A percentile compares a stretch with the other conserved stretches of the same genome.
phyloP scores from a whole-genome alignment of 2,888 invertebrate species.

The Cosmopolites sordidus region DNA sequence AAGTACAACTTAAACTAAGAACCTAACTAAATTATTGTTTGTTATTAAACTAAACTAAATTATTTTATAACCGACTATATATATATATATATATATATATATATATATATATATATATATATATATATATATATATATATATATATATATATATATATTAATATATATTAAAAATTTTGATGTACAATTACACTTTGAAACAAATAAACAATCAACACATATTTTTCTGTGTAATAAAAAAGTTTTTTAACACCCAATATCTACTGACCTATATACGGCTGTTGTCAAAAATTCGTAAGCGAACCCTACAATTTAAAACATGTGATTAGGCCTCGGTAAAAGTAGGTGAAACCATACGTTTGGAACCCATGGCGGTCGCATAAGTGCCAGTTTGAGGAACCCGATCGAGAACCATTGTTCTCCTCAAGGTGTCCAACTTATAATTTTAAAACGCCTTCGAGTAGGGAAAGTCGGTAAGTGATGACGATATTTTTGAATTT shows the following conservation, averaged over 20 bases:
- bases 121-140: too few relatives aligned
- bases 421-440: conserved; percentile 23
- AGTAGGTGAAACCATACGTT: conserved; percentile 22
- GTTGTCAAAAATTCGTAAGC: conserved; percentile 3
- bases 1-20: too few relatives aligned
- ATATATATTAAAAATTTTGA: too few relatives aligned
- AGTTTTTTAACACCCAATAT: background rate
- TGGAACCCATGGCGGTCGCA: conserved; percentile 17
- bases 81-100: too few relatives aligned
- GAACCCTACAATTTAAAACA: conserved; percentile 14
- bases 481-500: conserved; percentile 12
- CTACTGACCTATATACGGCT: background rate
- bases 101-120: too few relatives aligned
- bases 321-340: conserved; percentile 21
- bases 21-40: too few relatives aligned
- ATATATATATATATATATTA: too few relatives aligned
- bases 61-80: too few relatives aligned
- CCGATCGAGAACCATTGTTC: conserved; percentile 20
- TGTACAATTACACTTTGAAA: too few relatives aligned
- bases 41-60: too few relatives aligned
- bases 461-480: conserved; percentile 21
- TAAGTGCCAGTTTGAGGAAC: conserved; percentile 19
- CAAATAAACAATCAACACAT: too few relatives aligned
- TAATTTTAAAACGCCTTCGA: conserved; percentile 21
- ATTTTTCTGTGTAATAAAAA: too few relatives aligned